phyloP scores from a whole-genome alignment of 2,113 vertebrate species.

The Melospiza georgiana region DNA sequence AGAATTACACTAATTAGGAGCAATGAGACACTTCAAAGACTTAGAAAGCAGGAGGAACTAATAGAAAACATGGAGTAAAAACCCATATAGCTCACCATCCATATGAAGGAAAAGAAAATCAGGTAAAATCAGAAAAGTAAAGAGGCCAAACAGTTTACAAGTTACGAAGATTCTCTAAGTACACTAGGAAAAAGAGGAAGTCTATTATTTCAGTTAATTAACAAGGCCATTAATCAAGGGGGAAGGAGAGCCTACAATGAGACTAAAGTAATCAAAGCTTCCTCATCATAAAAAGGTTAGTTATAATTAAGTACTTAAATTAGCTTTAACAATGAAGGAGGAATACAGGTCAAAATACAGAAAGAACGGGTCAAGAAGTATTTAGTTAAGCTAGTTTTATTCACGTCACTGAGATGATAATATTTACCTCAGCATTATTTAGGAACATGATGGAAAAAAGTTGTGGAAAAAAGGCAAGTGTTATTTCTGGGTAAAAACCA shows the following conservation, averaged over 20 bases:
- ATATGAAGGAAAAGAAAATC: not conserved
- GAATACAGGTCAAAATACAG: constrained; percentile 17
- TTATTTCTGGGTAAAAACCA: not conserved
- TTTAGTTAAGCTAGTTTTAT: not conserved
- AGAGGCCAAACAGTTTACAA: not conserved
- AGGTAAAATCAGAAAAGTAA: not conserved
- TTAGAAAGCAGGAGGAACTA: not conserved
- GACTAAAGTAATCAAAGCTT: not conserved
- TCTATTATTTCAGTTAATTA: not conserved
- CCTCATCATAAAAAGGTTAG: not conserved
- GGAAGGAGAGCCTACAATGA: not conserved
- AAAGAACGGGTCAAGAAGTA: not conserved
- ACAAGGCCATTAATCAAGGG: not conserved
- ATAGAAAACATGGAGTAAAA: not conserved
- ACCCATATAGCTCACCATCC: not conserved
- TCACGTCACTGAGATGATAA: not conserved
- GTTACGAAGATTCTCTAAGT: not conserved
- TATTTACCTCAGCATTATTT: not conserved
- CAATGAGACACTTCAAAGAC: not conserved
- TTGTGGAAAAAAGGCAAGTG: not conserved
- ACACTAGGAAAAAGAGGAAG: not conserved
- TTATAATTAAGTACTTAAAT: not conserved
- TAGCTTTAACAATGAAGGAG: not conserved
- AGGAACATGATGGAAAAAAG: not conserved
- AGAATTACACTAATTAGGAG: not conserved